Base-by-base conservation (phyloP, 2,113 vertebrate genomes). In the Hemiscyllium ocellatum region DNA sequence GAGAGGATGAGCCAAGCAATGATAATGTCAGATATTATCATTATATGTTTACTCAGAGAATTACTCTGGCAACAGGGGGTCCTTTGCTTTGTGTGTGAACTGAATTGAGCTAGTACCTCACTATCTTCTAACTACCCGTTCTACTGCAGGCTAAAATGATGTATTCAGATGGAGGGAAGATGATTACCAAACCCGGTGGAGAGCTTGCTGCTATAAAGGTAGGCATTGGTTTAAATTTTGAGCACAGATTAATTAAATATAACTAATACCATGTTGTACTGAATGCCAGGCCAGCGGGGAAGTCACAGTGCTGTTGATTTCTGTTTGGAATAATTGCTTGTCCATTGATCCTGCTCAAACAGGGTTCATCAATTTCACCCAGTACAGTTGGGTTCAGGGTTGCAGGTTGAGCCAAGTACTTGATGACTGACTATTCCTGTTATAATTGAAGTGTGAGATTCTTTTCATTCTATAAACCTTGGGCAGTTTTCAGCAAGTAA, bases 141-240 rank as follows among this genome's bases (percentile, higher is more conserved):
- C 94, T 80, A 96, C 93, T 96, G 42, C 96, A 99, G 99, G 99
- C 99, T 87, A 99, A 99, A 89, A 98, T 98, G 70, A 97, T 99
- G 29, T 99, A 99, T 97, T 98, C 98, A 0, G 98, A 99, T 1
- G 97, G 97, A 87, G 98, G 98, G 96, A 98, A 97, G 96, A 97
- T 97, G 13, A 96, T 96, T 72, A 96, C 97, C 47, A 98, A 97
- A 97, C 90, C 97, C 66, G 96, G 97, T 19, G 96, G 98, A 7
- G 99, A 99, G 56, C 97, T 97, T 17, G 68, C 96, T 24, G 95
- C 96, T 6, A 96, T 97, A 95, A 99, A 99, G 98, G 99, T 99
- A 96, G 96, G 96, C 56, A 56, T 33, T 33, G 20, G 91, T 83
- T 87, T 76, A 24, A 42, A 50, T 52, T 70, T 15, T 65, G 87